These are phyloP conservation scores for Odobenus rosmarus DNA, from an alignment of 2,113 vertebrate genomes.

Conservation along the genomic window DNA sequence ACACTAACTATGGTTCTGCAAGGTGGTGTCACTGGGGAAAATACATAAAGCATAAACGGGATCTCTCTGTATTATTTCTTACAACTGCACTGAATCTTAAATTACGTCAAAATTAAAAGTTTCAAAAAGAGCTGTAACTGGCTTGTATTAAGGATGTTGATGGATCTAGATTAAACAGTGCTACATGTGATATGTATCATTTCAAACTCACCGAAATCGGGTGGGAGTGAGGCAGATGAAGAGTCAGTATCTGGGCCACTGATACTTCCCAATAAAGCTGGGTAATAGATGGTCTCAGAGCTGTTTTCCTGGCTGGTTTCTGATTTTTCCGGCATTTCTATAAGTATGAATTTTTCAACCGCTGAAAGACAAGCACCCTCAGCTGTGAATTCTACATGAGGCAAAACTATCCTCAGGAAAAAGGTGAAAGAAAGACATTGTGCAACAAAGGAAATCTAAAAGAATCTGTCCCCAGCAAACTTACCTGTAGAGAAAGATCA, in stretches of 20 bases:
- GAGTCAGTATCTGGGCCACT: not conserved
- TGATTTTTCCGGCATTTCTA: not conserved
- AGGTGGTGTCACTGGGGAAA: not conserved
- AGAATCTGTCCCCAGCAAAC: not conserved
- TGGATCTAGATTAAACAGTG: not conserved
- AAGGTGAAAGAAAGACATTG: not conserved
- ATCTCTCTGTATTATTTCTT: not conserved
- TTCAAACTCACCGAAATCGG: slow-evolving; percentile 38
- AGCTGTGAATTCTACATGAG: slow-evolving; percentile 34
- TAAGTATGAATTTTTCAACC: not conserved
- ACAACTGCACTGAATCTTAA: not conserved
- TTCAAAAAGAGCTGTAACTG: slow-evolving; percentile 3
- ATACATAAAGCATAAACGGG: not conserved
- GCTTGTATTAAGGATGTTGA: slow-evolving; percentile 19
- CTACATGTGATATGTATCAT: not conserved
- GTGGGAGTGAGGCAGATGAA: not conserved
- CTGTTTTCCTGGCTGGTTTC: not conserved
- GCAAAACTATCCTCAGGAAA: not conserved
- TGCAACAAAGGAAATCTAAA: slow-evolving; percentile 46
- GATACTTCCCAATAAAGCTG: not conserved
- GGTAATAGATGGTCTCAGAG: not conserved
- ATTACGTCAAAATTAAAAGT: not conserved
- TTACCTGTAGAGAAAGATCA: slow-evolving; percentile 16
- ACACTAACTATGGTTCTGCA: not conserved
- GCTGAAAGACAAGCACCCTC: slow-evolving; percentile 48